These are phyloP conservation scores for Alsophila aescularia DNA, from an alignment of 2,888 invertebrate genomes.

Conservation along the genomic window DNA sequence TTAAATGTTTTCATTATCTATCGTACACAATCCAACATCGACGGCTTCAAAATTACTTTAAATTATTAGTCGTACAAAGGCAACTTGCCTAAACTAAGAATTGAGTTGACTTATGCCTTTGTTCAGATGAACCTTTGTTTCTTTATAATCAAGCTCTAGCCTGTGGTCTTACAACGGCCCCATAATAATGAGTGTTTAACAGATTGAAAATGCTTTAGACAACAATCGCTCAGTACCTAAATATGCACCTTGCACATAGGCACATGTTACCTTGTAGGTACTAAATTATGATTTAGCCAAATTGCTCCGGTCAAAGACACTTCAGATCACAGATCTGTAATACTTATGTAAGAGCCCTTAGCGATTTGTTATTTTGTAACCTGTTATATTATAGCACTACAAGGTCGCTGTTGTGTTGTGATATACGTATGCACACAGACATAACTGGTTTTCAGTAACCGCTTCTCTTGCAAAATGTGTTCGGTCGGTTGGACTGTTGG, in stretches of 20 bases:
- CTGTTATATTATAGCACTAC: conserved; percentile 24
- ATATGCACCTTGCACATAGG: too few relatives aligned
- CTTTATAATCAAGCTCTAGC: too few relatives aligned
- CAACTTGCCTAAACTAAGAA: too few relatives aligned
- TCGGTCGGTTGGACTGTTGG: neutral
- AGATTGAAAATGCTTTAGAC: too few relatives aligned
- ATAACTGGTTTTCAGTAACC: conserved; percentile 32
- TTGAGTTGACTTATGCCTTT: too few relatives aligned
- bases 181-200: too few relatives aligned
- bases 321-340: conserved; percentile 13
- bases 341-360: conserved; percentile 33
- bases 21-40: too few relatives aligned
- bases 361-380: conserved; percentile 14
- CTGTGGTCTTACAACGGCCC: too few relatives aligned
- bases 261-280: too few relatives aligned
- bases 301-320: conserved; percentile 9
- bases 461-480: conserved; percentile 24
- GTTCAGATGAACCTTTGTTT: too few relatives aligned
- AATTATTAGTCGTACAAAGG: neutral
- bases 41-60: neutral
- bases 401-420: conserved; percentile 27
- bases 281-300: neutral
- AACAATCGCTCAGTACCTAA: too few relatives aligned
- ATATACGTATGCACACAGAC: conserved; percentile 19
- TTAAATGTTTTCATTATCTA: too few relatives aligned